Evolutionary conservation across 2,888 invertebrate genomes (phyloP).

Genomic region (Cantharis rufa): DNA sequence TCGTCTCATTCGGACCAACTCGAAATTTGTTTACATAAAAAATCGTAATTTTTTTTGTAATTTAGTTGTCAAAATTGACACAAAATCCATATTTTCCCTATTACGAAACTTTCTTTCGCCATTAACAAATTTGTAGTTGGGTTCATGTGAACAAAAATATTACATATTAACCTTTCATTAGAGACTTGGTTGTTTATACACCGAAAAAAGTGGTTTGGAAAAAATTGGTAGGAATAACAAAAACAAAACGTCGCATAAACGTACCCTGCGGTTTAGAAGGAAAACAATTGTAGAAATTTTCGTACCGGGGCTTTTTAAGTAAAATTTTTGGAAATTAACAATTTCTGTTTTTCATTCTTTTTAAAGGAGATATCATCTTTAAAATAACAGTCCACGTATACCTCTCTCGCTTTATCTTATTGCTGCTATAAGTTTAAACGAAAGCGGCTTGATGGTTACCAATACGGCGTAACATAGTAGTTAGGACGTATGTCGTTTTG

Average conservation of each 20-base stretch:
- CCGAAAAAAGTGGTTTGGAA: not conserved
- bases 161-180: too few relatives aligned
- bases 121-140: too few relatives aligned
- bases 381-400: conserved; percentile 49
- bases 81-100: not conserved
- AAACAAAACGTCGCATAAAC: not conserved
- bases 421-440: conserved; percentile 37
- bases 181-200: not conserved
- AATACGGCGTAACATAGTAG: conserved; percentile 5
- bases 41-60: not conserved
- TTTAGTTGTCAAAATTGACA: not conserved
- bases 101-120: not conserved
- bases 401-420: conserved; percentile 43
- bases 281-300: not conserved
- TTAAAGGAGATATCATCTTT: conserved; percentile 48
- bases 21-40: not conserved
- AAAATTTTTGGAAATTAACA: conserved; percentile 31
- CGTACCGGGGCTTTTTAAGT: not conserved
- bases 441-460: conserved; percentile 39
- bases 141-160: not conserved
- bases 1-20: not conserved
- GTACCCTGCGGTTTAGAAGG: not conserved
- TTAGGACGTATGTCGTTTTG: conserved; percentile 8
- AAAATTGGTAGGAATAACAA: not conserved
- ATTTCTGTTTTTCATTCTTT: conserved; percentile 33